Evolutionary conservation across 2,888 invertebrate species (phyloP).

Genomic region (Cerceris ruficornis): DNA sequence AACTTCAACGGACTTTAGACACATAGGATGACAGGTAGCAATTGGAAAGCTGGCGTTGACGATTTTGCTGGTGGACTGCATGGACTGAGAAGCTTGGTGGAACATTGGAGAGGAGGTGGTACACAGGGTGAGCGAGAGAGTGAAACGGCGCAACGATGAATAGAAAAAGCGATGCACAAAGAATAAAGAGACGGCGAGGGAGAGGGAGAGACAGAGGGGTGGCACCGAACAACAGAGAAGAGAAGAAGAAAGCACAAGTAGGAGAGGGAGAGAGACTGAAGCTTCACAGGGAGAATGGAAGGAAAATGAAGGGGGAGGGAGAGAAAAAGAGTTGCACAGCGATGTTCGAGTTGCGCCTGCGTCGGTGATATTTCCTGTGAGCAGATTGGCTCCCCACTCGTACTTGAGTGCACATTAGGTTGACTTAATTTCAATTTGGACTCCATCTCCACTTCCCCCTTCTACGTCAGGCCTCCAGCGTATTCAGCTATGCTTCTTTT

Average conservation of each 20-base stretch:
- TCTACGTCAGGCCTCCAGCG: conserved; percentile 17
- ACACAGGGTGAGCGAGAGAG: neutral
- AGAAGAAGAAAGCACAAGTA: conserved; percentile 11
- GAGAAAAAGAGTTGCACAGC: conserved; percentile 43
- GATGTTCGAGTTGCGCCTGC: conserved; percentile 65
- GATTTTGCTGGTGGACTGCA: conserved; percentile 61
- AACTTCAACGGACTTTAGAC: conserved; percentile 37
- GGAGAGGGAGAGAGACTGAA: conserved; percentile 5
- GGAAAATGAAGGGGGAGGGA: conserved; percentile 37
- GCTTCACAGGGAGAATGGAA: conserved; percentile 22
- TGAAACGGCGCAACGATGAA: neutral
- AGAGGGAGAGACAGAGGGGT: conserved; percentile 31
- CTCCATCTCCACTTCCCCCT: conserved; percentile 57
- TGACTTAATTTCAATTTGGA: conserved; percentile 74
- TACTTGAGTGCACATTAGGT: conserved; percentile 68
- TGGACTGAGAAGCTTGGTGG: conserved; percentile 27
- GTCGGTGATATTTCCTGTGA: conserved; percentile 46
- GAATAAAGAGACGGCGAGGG: conserved; percentile 24
- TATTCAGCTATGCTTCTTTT: conserved; percentile 51
- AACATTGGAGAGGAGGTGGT: conserved; percentile 22
- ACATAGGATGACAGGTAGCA: conserved; percentile 62
- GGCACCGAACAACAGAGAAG: neutral
- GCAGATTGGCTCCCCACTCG: conserved; percentile 72
- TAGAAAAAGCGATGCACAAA: conserved; percentile 5
- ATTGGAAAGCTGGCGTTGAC: conserved; percentile 69